These are phyloP conservation scores for Aselliscus stoliczkanus DNA, from an alignment of 2,797 vertebrate genomes.

Conservation along the genomic window DNA sequence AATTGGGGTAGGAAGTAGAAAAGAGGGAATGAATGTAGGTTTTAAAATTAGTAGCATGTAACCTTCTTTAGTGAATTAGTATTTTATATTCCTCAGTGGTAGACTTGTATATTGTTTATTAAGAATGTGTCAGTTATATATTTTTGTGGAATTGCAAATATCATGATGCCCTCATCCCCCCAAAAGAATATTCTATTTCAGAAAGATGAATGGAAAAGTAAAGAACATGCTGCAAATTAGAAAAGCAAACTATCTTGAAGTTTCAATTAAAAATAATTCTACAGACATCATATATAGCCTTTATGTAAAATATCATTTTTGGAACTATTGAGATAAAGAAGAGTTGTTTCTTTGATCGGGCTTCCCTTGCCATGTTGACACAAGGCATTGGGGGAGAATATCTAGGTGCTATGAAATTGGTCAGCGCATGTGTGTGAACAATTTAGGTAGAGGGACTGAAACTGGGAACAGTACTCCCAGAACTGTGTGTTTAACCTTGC, in stretches of 20 bases:
- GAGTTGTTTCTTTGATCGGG: background rate
- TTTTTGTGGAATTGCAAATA: background rate
- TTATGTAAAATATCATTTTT: background rate
- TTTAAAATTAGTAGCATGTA: background rate
- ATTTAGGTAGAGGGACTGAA: background rate
- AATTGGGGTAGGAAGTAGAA: background rate
- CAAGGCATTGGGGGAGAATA: background rate
- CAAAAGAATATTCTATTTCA: background rate
- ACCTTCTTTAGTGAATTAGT: background rate
- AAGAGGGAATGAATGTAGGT: background rate
- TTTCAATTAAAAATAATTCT: background rate
- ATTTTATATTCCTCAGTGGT: background rate
- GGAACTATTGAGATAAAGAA: background rate
- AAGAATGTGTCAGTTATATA: background rate
- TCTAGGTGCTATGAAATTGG: background rate
- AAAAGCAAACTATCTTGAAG: background rate
- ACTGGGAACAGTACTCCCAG: background rate
- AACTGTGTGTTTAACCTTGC: background rate
- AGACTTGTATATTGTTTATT: background rate
- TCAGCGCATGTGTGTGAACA: background rate
- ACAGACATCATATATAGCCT: background rate
- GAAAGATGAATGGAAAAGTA: background rate
- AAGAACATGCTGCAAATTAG: background rate
- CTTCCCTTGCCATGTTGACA: background rate
- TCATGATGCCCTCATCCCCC: background rate